phyloP scores from a whole-genome alignment of 2,113 vertebrate genomes.

The Lycocorax pyrrhopterus region DNA sequence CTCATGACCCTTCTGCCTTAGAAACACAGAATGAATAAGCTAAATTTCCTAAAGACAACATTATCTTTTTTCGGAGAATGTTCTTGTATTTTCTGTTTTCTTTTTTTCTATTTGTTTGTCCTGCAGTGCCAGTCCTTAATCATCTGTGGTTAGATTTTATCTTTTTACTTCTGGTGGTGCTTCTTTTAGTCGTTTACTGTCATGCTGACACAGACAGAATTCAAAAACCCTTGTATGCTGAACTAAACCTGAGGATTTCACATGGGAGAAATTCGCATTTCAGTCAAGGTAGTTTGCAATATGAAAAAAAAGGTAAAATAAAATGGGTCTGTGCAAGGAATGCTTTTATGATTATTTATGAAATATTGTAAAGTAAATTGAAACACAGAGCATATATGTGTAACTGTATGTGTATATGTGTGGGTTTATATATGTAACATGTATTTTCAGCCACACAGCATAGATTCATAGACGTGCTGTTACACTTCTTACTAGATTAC shows the following conservation, averaged over 20 bases:
- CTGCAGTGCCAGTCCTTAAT: not conserved
- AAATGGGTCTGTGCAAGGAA: not conserved
- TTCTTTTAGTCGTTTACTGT: not conserved
- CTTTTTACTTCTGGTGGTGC: not conserved
- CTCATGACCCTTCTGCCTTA: not conserved
- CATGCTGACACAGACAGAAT: not conserved
- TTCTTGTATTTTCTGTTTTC: not conserved
- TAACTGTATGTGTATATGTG: not conserved
- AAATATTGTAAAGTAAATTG: not conserved
- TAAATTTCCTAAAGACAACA: not conserved
- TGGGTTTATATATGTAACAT: not conserved
- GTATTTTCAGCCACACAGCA: not conserved
- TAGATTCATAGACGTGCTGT: fast-evolving
- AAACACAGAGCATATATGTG: not conserved
- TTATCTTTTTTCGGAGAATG: not conserved
- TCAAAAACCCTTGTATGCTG: not conserved
- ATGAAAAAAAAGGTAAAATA: not conserved
- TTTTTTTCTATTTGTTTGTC: not conserved
- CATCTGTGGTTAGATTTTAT: not conserved
- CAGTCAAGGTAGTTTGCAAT: not conserved
- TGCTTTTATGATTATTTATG: not conserved
- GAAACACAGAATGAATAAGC: not conserved
- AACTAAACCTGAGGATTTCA: not conserved
- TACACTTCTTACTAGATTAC: not conserved
- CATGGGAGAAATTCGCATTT: fast-evolving